Evolutionary conservation across 2,797 vertebrate genomes (phyloP).

Genomic region (Triplophysa yarkandensis): DNA sequence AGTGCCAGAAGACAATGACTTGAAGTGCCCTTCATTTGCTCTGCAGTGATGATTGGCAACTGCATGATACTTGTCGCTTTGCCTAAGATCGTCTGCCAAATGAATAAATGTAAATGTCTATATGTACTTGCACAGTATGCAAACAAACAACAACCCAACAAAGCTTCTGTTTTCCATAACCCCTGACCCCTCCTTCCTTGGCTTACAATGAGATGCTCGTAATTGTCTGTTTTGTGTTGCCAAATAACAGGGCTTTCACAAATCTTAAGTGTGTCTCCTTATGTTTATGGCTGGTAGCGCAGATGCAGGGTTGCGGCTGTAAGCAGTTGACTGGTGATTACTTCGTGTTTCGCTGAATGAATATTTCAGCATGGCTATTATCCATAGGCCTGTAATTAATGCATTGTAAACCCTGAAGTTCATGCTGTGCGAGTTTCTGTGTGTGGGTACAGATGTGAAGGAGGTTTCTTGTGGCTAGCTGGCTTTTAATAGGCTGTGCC

Average conservation of each 20-base stretch:
- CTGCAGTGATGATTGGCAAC: too few relatives aligned
- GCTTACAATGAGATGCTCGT: neutral
- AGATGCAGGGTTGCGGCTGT: slow-evolving; percentile 15
- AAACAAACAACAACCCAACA: slow-evolving; percentile 13
- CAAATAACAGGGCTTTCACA: slow-evolving; percentile 31
- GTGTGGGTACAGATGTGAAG: slow-evolving; percentile 22
- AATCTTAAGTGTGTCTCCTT: neutral
- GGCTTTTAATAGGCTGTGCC: slow-evolving; percentile 25
- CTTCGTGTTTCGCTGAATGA: slow-evolving; percentile 28
- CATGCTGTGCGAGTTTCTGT: slow-evolving; percentile 21
- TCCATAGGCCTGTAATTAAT: slow-evolving; percentile 42
- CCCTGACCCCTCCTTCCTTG: slow-evolving; percentile 15
- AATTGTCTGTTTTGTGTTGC: slow-evolving; percentile 27
- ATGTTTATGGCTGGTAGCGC: slow-evolving; percentile 28
- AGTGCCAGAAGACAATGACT: too few relatives aligned
- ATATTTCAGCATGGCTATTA: slow-evolving; percentile 42
- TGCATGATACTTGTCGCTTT: too few relatives aligned
- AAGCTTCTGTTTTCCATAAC: neutral
- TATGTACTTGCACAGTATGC: slow-evolving; percentile 1
- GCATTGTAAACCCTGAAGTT: slow-evolving; percentile 33
- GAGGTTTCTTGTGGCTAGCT: slow-evolving; percentile 24
- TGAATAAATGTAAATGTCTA: too few relatives aligned
- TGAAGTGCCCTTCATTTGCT: too few relatives aligned
- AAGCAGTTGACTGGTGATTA: slow-evolving; percentile 36
- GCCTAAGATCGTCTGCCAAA: too few relatives aligned